A percentile compares a stretch with the other conserved stretches of the same genome.
phyloP scores from a whole-genome alignment of 1,140 invertebrate species.

The Cydia amplana region DNA sequence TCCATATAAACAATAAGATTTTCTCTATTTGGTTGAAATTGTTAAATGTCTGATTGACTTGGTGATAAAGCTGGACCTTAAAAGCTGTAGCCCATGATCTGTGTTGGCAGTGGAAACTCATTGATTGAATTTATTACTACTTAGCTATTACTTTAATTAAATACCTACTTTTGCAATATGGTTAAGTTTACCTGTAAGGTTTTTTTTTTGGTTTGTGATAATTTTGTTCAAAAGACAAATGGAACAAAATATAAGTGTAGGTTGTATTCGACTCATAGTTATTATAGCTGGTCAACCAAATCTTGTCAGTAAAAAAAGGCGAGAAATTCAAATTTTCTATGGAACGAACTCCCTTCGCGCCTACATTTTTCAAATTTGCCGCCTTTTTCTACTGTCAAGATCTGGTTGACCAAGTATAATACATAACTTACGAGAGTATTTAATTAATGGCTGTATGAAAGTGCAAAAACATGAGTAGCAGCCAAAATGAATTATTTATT shows the following conservation, averaged over 20 bases:
- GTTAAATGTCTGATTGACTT: neutral
- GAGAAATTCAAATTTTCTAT: no score
- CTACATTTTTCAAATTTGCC: no score
- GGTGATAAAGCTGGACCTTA: neutral
- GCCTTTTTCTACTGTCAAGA: no score
- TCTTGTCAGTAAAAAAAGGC: no score
- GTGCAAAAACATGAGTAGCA: slow-evolving; percentile 8
- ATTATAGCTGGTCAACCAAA: no score
- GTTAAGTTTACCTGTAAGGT: slow-evolving; percentile 17
- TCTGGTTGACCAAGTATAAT: no score
- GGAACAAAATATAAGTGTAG: slow-evolving; percentile 26
- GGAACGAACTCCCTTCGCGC: no score
- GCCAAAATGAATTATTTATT: slow-evolving; percentile 13
- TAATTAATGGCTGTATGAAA: slow-evolving; percentile 11
- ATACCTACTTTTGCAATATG: neutral
- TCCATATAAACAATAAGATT: neutral
- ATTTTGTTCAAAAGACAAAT: slow-evolving; percentile 27
- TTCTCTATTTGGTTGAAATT: no score
- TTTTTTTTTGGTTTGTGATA: slow-evolving; percentile 32
- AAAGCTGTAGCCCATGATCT: neutral
- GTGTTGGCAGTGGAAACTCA: slow-evolving; percentile 6
- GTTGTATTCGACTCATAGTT: slow-evolving; percentile 21
- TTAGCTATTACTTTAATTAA: neutral
- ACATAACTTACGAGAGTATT: slow-evolving; percentile 12
- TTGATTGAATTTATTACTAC: neutral